Base-by-base conservation (phyloP, 2,888 invertebrate genomes). In the Latrodectus elegans region DNA sequence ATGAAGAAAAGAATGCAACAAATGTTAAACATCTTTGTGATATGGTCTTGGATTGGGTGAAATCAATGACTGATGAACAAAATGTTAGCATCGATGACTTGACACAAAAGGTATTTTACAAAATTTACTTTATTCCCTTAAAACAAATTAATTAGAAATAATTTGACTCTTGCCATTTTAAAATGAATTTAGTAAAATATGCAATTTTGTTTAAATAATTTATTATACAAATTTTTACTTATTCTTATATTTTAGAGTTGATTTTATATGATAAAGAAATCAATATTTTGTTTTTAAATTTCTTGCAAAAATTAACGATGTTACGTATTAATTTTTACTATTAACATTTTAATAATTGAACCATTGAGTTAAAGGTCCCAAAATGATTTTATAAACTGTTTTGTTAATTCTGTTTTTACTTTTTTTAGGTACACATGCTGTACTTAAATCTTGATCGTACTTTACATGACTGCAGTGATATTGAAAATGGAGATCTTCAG, bases 401-500 rank as follows among this genome's bases (percentile, higher is more conserved):
- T 38, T 38, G 38, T 38, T 6, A 38, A 38, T 38, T 38, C 6
- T 38, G 38, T 38, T 22, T 22, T 22, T 70, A 22, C 17, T 65
- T 55, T 89, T 84, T 90, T 90, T 90, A 94, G 93, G 94, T 95
- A 26, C 95, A 95, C 92, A 94, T 96, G 92, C 93, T 96, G 91
- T 96, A 95, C 92, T 94, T 96, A 88, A 95, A 95, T 90, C 93
- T 94, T 88, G 95, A 95, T 92, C 96, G 96, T 91, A 94, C 94
- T 64, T 93, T 96, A 90, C 95, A 95, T 90, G 96, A 96, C 93
- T 96, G 96, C 93, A 94, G 95, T 88, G 95, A 95, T 91, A 93
- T 96, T 91, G 95, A 95, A 10, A 92, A 91, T 78, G 93, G 93
- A 26, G 94, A 94, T 88, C 92, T 94, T 85, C 95, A 94, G 89